These are phyloP conservation scores for Caenorhabditis sp. DNA, from an alignment of 2,888 invertebrate genomes.

Conservation along the genomic window DNA sequence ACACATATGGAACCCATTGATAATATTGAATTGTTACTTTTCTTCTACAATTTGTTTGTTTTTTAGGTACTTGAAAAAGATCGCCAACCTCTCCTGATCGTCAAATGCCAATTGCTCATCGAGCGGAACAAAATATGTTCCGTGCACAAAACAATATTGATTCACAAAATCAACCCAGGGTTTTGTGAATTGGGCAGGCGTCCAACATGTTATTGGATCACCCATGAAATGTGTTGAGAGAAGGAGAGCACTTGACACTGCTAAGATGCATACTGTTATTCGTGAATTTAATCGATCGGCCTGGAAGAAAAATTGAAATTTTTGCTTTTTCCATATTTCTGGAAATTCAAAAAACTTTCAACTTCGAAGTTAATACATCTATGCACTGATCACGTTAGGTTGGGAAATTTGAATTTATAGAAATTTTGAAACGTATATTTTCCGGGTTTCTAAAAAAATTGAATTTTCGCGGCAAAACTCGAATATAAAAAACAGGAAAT, in stretches of 20 bases:
- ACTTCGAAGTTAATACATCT: slow-evolving; percentile 70
- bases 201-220: slow-evolving; percentile 69
- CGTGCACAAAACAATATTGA: slow-evolving; percentile 70
- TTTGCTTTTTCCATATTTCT: neutral
- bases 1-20: slow-evolving; percentile 70
- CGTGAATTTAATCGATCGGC: slow-evolving; percentile 67
- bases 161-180: slow-evolving; percentile 64
- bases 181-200: slow-evolving; percentile 67
- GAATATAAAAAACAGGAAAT: too few relatives aligned
- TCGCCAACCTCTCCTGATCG: slow-evolving; percentile 38
- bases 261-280: slow-evolving; percentile 63
- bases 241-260: slow-evolving; percentile 61
- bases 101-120: slow-evolving; percentile 61
- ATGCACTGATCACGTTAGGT: slow-evolving; percentile 71
- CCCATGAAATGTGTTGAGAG: slow-evolving; percentile 67
- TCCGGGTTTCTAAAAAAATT: too few relatives aligned
- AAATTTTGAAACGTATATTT: too few relatives aligned
- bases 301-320: slow-evolving; percentile 37
- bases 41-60: slow-evolving; percentile 29
- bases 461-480: too few relatives aligned
- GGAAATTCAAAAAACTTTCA: too few relatives aligned
- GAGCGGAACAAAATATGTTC: slow-evolving; percentile 66
- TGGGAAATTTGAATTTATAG: too few relatives aligned
- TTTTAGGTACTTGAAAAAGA: neutral
- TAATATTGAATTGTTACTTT: slow-evolving; percentile 65